Evolutionary conservation across 2,888 invertebrate genomes (phyloP), one percentile per base, ranked within the genome.

Genomic region (Galeopsomyia nigrocyanea): DNA sequence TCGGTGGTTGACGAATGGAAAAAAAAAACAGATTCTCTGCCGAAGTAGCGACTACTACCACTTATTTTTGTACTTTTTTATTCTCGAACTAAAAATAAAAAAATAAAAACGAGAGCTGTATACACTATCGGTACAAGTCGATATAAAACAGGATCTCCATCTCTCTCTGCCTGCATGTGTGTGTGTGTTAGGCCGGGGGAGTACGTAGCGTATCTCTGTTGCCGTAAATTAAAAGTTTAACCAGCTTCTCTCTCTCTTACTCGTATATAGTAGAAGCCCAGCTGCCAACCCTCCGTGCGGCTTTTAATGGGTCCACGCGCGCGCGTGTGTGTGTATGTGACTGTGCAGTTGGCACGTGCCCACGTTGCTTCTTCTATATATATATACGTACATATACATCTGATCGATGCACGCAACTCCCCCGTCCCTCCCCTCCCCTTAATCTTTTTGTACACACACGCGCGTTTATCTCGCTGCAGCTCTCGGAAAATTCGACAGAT

Each of bases 221-320:
- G 55, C 55, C 60, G 60, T 65, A 60, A 71, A 71, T 71, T 65
- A 71, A 71, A 61, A 71, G 65, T 71, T 65, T 56, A 56, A 62
- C 56, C 61, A 22, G 65, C 21, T 17, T 39, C 53, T 19, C 39
- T 16, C 39, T 7, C 39, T 16, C 39, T 7, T 1, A 61, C 53
- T 55, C 31, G 68, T 58, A 58, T 46, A 51, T 17, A 9, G 13
- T 51, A 31, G 31, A 13, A 49, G 46, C 26, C 10, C 51, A n/a
- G 63, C 9, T 50, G 46, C 46, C 60, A 53, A 58, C n/a, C 55
- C 61, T 49, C 61, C 61, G 39, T n/a, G n/a, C 49, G 51, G 60
- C 21, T 55, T 55, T 66, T 56, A 53, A 68, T 68, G 60, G 65
- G 56, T 47, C 46, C 46, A 39, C 13, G 14, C 19, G 13, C 51